Evolutionary conservation across 2,888 invertebrate genomes (phyloP).

Genomic region (Barypeithes pellucidus): DNA sequence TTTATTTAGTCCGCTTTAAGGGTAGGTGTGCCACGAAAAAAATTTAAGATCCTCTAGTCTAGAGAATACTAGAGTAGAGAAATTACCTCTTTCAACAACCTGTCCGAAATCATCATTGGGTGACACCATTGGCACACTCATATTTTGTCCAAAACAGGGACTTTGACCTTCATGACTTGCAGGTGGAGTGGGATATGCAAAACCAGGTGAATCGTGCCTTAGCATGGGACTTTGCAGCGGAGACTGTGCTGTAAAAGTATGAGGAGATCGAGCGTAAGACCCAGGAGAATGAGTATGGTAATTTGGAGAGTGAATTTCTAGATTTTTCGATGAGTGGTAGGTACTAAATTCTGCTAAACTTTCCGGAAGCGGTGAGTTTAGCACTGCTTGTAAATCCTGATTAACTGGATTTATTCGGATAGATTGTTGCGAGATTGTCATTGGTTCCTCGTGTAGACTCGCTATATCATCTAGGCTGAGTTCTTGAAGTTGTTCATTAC

Average conservation of each 20-base stretch:
- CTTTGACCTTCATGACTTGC: conserved; percentile 89
- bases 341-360: conserved; percentile 88
- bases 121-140: conserved; percentile 69
- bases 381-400: conserved; percentile 83
- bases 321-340: conserved; percentile 75
- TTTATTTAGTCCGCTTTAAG: too few relatives aligned
- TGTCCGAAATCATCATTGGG: conserved; percentile 69
- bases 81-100: conserved; percentile 65
- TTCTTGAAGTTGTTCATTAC: conserved; percentile 75
- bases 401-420: conserved; percentile 75
- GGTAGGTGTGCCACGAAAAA: too few relatives aligned
- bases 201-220: conserved; percentile 80
- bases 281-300: conserved; percentile 69
- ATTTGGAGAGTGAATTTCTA: conserved; percentile 70
- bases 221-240: conserved; percentile 78
- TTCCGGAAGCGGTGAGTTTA: conserved; percentile 86
- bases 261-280: conserved; percentile 67
- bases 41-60: too few relatives aligned
- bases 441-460: conserved; percentile 72
- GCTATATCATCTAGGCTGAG: conserved; percentile 78
- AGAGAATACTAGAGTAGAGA: too few relatives aligned
- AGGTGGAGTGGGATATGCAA: conserved; percentile 90
- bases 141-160: conserved; percentile 72
- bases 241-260: conserved; percentile 73
- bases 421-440: conserved; percentile 71